Evolutionary conservation across 2,888 invertebrate genomes (phyloP).

Genomic region (Euproctis similis): DNA sequence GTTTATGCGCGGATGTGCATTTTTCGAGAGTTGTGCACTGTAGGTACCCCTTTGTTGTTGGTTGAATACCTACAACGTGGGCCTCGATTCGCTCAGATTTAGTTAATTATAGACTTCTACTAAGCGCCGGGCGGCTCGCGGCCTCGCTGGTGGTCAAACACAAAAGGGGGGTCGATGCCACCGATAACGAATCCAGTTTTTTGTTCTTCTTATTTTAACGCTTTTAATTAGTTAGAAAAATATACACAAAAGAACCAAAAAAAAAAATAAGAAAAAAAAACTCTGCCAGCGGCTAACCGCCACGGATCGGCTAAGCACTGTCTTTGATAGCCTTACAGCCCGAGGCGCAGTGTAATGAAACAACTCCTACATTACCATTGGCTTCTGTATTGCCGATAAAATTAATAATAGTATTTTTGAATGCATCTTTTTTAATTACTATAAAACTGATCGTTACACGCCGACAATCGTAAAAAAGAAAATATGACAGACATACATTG

Average conservation of each 20-base stretch:
- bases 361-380: conserved; percentile 53
- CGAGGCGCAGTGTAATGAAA: conserved; percentile 50
- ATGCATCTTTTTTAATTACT: conserved; percentile 43
- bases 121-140: conserved; percentile 46
- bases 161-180: conserved; percentile 73
- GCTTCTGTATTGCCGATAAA: conserved; percentile 60
- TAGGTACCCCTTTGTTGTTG: conserved; percentile 50
- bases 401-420: conserved; percentile 53
- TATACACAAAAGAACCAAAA: too few species aligned
- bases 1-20: conserved; percentile 42
- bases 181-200: conserved; percentile 70
- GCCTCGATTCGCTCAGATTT: conserved; percentile 47
- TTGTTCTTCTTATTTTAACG: conserved; percentile 73
- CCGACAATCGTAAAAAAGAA: conserved; percentile 17
- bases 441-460: conserved; percentile 31
- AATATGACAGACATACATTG: too few species aligned
- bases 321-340: conserved; percentile 56
- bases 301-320: conserved; percentile 51
- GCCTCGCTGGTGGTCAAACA: conserved; percentile 58
- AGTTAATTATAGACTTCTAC: conserved; percentile 67
- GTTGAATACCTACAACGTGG: conserved; percentile 28
- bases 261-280: too few species aligned
- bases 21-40: conserved; percentile 44
- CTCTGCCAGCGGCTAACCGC: conserved; percentile 50
- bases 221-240: conserved; percentile 76